Evolutionary conservation across 2,888 invertebrate species (phyloP).

Genomic region (Antitype chi): DNA sequence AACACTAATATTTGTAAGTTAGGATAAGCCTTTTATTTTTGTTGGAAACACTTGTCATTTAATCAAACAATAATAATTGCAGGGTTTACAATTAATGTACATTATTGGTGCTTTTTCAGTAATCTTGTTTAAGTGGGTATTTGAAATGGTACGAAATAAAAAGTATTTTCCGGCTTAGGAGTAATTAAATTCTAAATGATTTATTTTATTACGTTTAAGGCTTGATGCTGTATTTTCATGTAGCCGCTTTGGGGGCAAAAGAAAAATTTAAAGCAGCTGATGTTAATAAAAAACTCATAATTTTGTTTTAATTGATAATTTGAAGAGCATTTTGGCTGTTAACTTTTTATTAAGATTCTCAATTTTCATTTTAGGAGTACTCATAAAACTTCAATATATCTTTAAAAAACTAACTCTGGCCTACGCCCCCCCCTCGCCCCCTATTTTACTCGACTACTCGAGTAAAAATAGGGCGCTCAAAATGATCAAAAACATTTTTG

Average conservation of each 20-base stretch:
- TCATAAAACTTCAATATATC: not conserved
- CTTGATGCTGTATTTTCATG: conserved; percentile 17
- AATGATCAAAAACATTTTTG: not conserved
- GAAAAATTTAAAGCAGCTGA: conserved; percentile 3
- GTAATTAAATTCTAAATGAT: conserved; percentile 37
- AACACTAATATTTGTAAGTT: conserved; percentile 69
- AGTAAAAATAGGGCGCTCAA: not conserved
- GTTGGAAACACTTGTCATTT: conserved; percentile 49
- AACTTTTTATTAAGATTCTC: conserved; percentile 10
- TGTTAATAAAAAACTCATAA: conserved; percentile 14
- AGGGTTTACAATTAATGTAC: conserved; percentile 31
- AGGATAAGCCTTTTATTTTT: conserved; percentile 64
- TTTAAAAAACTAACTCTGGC: not conserved
- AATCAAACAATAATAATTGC: conserved; percentile 48
- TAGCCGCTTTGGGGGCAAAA: conserved; percentile 10
- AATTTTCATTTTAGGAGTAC: not conserved
- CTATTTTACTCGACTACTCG: too few relatives aligned
- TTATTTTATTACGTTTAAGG: conserved; percentile 40
- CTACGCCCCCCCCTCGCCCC: too few relatives aligned
- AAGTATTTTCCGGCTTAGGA: conserved; percentile 4
- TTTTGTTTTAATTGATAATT: conserved; percentile 37
- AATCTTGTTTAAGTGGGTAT: conserved; percentile 3
- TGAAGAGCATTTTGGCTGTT: conserved; percentile 2
- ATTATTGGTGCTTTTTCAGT: conserved; percentile 5
- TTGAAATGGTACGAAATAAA: conserved; percentile 13